Base-by-base conservation (phyloP, 2,888 invertebrate species). In the Encarsia formosa region DNA sequence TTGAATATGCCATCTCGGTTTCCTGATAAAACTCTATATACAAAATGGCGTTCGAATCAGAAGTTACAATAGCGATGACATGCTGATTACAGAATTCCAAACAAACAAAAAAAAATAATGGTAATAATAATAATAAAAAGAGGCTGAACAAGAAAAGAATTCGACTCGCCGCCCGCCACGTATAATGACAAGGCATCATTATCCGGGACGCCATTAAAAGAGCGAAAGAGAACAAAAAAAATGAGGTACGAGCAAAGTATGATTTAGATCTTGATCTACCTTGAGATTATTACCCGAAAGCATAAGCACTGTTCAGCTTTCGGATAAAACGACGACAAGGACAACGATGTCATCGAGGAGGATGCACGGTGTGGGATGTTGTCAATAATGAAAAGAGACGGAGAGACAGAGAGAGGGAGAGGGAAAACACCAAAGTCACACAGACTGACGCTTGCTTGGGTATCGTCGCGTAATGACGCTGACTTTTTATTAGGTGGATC, bases 401-500 rank as follows among this genome's bases (percentile, higher is more conserved):
- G 11, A 16, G 19, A 34, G 34, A 38, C 5, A 32, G n/a, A 48
- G n/a, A 31, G 19, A 20, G 39, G 23, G 37, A 51, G 34, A n/a
- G 15, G 18, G 22, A 39, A 46, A 47, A 40, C 53, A 49, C 42
- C 41, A 34, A 31, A 46, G 31, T 37, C 45, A 20, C 42, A 47
- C 39, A 39, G 48, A 44, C 48, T 29, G 43, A 23, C 49, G n/a
- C n/a, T n/a, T n/a, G n/a, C n/a, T n/a, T n/a, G n/a, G n/a, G n/a
- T 6, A 15, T 31, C 13, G 3, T 15, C 38, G 35, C 54, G 58
- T 61, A 61, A 63, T 62, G 60, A 54, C 54, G 59, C 58, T 58
- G 58, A 58, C 59, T 63, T 64, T 62, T 66, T 65, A 65, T 65
- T 64, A 64, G 61, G 51, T 56, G 44, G 56, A 63, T 64, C 62